phyloP scores from a whole-genome alignment of 2,888 invertebrate genomes.

The Venustoraphidia nigricollis region DNA sequence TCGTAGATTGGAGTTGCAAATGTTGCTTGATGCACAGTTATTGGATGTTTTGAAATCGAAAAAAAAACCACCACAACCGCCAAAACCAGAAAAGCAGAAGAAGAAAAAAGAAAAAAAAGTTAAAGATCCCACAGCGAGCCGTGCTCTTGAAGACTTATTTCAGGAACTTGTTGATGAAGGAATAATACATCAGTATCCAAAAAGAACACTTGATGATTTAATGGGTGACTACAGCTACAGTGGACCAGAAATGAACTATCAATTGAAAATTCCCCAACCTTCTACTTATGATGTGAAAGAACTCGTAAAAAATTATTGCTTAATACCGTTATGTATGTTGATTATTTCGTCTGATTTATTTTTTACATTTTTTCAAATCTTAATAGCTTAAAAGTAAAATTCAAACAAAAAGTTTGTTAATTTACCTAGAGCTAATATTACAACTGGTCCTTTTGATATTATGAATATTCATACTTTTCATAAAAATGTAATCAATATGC shows the following conservation, averaged over 20 bases:
- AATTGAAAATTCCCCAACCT: constrained; percentile 30
- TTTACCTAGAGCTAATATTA: constrained; percentile 18
- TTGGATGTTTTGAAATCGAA: constrained; percentile 23
- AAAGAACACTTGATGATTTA: constrained; percentile 41
- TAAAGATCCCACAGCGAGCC: constrained; percentile 47
- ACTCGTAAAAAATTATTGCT: constrained; percentile 40
- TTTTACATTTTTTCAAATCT: background rate
- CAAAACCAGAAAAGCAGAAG: background rate
- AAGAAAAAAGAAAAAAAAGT: constrained; percentile 19
- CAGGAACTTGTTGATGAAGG: constrained; percentile 53
- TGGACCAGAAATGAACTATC: constrained; percentile 33
- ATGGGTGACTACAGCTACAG: constrained; percentile 53
- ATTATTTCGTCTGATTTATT: background rate
- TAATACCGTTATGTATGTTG: constrained; percentile 34
- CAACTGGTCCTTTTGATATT: background rate
- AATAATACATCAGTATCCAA: constrained; percentile 49
- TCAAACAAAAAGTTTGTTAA: no score
- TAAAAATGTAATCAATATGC: no score
- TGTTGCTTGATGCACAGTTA: constrained; percentile 36
- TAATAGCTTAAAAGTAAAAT: no score
- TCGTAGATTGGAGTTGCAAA: constrained; percentile 29
- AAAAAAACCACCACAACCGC: constrained; percentile 12
- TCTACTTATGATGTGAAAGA: constrained; percentile 43
- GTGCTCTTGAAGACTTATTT: constrained; percentile 47
- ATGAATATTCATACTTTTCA: no score